Base-by-base conservation (phyloP, 2,888 invertebrate genomes). In the Tetragonula carbonaria region DNA sequence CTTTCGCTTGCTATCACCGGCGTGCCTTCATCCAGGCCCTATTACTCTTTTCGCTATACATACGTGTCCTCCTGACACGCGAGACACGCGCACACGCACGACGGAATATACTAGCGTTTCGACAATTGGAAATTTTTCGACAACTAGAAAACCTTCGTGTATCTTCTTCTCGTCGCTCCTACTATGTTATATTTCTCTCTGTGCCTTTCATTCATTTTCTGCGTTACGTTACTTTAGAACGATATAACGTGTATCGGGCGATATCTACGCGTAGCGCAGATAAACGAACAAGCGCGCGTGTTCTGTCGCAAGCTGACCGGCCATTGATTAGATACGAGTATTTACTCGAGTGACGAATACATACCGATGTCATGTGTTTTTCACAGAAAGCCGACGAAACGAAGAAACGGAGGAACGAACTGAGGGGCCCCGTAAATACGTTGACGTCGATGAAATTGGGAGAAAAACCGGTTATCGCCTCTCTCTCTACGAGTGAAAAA, bases 311-410 rank as follows among this genome's bases (percentile, higher is more conserved):
- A 84, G 84, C 74, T 84, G 78, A 76, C 77, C 67, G 75, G 51
- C 74, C 85, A 67, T 84, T 84, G 84, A 84, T 84, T 84, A 84
- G 84, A 84, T 84, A 84, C 84, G 84, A 84, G 84, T 84, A 84
- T 84, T 84, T 84, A 78, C 84, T 63, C 84, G 74, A 74, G 78
- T 78, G 78, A 84, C 84, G 84, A 84, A 68, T 76, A 14, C 83
- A 73, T 83, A 83, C 85, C 78, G 84, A 78, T 83, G 84, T 75
- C 84, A 53, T 78, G 84, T 78, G 84, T 72, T 84, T 75, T 84
- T 84, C 78, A 84, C 57, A 68, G 84, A 67, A 75, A 68, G n/a
- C 38, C 55, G 53, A 33, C 1, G 76, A 51, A 23, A 38, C 70
- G 65, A 45, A 45, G 57, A 45, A 45, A 2, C 13, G 33, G 11